Base-by-base conservation (phyloP, 1,140 invertebrate genomes). In the Zophobas atratus region DNA sequence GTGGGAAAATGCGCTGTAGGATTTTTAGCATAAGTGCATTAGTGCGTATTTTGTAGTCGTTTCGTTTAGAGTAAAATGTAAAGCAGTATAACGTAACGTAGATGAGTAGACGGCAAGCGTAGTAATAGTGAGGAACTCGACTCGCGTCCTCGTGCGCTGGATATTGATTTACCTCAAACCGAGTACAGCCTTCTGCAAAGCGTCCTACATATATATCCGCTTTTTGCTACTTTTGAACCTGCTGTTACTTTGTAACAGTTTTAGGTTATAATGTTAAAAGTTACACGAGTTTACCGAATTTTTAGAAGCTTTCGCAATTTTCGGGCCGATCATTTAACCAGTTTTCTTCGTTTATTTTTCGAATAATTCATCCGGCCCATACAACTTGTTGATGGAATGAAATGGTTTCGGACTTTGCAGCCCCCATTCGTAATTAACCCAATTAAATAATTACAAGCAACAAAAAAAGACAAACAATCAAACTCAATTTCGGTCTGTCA, bases 141-240 rank as follows among this genome's bases (percentile, higher is more conserved):
- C 71, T 73, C 71, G 38, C 49, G 71, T 73, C 71, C 71, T 73
- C 71, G 71, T 73, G 49, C 71, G 71, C 71, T 73, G 39, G 51
- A 56, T 73, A 73, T 73, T 73, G 71, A 73, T 73, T 73, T 73
- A 73, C 71, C 71, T 73, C 71, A 73, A 60, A 67, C 60, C 43
- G 48, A 55, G 71, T 73, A 73, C 71, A 73, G 49, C 71, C 71
- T 73, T 55, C 71, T 56, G 49, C 71, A 73, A 73, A 73, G 39
- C 49, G 71, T 56, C 71, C 71, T 73, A 73, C 60, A 67, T 67
- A 67, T 56, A 73, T 73, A 56, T 73, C 55, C 71, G 71, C 48
- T 73, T 73, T 73, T 56, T 73, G 71, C 55, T 73, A 73, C 71
- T 73, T 73, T 73, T 73, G 71, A 73, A 73, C 71, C 71, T 73